Conservation (phyloP, 2,113 vertebrate genomes). For the Microtus ochrogaster region DNA sequence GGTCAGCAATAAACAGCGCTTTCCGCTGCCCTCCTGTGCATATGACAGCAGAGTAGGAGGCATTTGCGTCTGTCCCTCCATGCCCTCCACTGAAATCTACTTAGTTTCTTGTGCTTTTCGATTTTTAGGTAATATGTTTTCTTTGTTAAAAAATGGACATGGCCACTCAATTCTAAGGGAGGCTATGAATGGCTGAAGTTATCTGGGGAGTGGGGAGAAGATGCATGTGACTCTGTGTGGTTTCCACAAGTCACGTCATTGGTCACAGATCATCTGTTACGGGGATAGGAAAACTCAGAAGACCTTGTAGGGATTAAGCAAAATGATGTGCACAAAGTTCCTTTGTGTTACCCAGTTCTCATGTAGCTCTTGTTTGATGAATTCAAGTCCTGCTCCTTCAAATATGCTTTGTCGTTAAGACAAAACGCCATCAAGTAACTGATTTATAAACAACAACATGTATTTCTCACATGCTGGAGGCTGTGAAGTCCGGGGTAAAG, state of each 20-base stretch:
- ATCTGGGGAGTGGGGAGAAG: neutral
- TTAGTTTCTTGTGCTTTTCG: neutral
- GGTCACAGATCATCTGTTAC: neutral
- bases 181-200: neutral
- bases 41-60: accelerated
- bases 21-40: accelerated
- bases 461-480: neutral
- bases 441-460: neutral
- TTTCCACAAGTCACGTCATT: neutral
- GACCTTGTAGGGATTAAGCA: neutral
- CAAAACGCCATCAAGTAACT: neutral
- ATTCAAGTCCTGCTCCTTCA: neutral
- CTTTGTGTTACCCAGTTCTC: neutral
- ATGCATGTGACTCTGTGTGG: neutral
- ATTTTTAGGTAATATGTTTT: conserved; percentile 18
- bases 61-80: neutral
- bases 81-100: neutral
- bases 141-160: neutral
- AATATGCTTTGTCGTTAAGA: neutral
- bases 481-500: neutral
- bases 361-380: neutral
- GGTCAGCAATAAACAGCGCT: neutral
- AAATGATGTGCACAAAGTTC: neutral
- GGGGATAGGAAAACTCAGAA: neutral
- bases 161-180: neutral